Conservation (phyloP, 2,888 invertebrate species). For the Rotaria sp. region DNA sequence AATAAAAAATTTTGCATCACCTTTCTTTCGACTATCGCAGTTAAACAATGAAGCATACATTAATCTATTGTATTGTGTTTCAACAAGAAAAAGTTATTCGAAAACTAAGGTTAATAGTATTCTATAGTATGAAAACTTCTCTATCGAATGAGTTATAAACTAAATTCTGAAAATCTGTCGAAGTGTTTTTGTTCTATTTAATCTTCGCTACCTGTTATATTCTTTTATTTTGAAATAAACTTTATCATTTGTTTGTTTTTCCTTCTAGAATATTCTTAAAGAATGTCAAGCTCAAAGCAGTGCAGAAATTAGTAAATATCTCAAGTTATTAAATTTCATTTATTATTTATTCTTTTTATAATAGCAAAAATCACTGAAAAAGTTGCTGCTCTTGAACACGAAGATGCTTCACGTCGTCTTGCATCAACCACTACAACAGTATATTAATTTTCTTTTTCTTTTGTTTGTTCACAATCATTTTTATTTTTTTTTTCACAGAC, state of each 20-base stretch:
- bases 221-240: too few relatives aligned
- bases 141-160: too few relatives aligned
- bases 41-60: too few relatives aligned
- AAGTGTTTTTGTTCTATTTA: too few relatives aligned
- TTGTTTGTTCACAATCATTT: background rate
- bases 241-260: background rate
- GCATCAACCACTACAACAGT: background rate
- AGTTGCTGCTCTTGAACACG: background rate
- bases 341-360: background rate
- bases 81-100: too few relatives aligned
- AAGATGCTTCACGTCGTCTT: background rate
- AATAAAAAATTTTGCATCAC: too few relatives aligned
- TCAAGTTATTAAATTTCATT: background rate
- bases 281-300: background rate
- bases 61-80: too few relatives aligned
- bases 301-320: background rate
- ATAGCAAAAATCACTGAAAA: background rate
- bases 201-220: too few relatives aligned
- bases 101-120: too few relatives aligned
- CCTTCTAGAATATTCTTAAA: background rate
- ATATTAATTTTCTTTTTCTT: background rate
- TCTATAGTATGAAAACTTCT: too few relatives aligned
- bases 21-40: too few relatives aligned
- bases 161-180: too few relatives aligned
- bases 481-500: background rate